Evolutionary conservation across 2,797 vertebrate species (phyloP), one percentile per base, ranked within the genome.

Genomic region (Xiphorhynchus erythropygius): DNA sequence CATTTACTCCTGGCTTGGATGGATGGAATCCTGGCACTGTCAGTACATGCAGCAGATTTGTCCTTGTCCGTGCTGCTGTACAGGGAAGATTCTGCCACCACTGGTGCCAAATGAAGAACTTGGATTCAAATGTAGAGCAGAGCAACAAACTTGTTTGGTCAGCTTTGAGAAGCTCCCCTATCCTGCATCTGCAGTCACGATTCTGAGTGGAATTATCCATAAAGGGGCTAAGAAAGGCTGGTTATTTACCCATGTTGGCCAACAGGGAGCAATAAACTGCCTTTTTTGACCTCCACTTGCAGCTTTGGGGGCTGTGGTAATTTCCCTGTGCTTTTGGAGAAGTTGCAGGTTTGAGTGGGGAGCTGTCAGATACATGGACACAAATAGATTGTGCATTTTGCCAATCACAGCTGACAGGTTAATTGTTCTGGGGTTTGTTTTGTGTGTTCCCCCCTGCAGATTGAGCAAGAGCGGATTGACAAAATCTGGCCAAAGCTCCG

Each of bases 401-500:
- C 25, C 65, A 24, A 18, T 59, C 27, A 42, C 33, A 87, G 50
- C 50, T 52, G 28, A 6, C 17, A 32, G 33, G 10, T 64, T 64
- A 46, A 64, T 64, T 46, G 41, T 18, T 44, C 44, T 44, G 62
- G 15, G 10, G 33, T n/a, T n/a, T n/a, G n/a, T 89, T 52, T 44
- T 46, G 27, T 62, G 59, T 62, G 41, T 75, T 69, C 32, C 4
- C 9, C 13, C 4, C 24, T 95, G 33, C 90, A 97, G 99, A 99
- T 99, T 59, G 99, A 99, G 73, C 99, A 99, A 96, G 99, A 99
- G 93, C 97, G 99, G 39, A 98, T 99, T 32, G 99, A 99, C 97
- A 99, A 99, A 96, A 98, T 99, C 97, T 99, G 99, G 99, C 99
- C 99, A 46, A 99, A 99, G 95, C 98, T 99, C 33, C 98, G 99